phyloP scores from a whole-genome alignment of 2,888 invertebrate genomes.

The Stenodema calcarata region DNA sequence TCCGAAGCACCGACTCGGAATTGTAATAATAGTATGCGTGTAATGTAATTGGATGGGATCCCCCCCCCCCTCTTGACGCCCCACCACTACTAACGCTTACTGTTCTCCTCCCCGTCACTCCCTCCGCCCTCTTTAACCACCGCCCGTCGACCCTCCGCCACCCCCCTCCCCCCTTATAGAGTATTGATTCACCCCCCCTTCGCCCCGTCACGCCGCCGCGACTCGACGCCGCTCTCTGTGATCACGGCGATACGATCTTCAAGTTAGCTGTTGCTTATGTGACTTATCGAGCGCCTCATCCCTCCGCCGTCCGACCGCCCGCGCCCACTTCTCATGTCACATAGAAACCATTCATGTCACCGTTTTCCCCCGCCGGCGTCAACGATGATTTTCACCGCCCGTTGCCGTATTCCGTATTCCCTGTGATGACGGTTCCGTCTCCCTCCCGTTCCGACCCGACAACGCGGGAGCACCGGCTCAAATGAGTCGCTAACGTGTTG shows the following conservation, averaged over 20 bases:
- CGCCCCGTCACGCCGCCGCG: not conserved
- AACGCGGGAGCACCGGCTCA: no score
- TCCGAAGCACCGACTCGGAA: not conserved
- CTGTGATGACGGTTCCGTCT: not conserved
- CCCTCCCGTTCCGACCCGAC: not conserved
- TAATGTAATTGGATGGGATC: constrained; percentile 25
- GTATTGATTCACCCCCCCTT: constrained; percentile 2
- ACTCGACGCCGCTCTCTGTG: not conserved
- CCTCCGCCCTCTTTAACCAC: no score
- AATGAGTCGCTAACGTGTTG: not conserved
- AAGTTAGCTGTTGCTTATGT: constrained; percentile 36
- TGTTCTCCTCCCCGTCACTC: not conserved
- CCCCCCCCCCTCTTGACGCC: no score
- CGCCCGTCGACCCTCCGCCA: not conserved
- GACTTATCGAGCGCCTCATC: not conserved
- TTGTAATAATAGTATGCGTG: constrained; percentile 22
- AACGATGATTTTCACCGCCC: not conserved
- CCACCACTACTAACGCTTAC: not conserved
- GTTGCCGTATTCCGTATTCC: not conserved
- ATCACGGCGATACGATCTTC: constrained; percentile 23
- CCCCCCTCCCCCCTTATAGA: not conserved
- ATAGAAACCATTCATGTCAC: not conserved
- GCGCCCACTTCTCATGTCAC: not conserved
- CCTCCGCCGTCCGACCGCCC: not conserved
- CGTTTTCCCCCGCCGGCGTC: not conserved